These are phyloP conservation scores for Kobus ellipsiprymnus DNA, from an alignment of 2,113 vertebrate genomes.

Conservation along the genomic window DNA sequence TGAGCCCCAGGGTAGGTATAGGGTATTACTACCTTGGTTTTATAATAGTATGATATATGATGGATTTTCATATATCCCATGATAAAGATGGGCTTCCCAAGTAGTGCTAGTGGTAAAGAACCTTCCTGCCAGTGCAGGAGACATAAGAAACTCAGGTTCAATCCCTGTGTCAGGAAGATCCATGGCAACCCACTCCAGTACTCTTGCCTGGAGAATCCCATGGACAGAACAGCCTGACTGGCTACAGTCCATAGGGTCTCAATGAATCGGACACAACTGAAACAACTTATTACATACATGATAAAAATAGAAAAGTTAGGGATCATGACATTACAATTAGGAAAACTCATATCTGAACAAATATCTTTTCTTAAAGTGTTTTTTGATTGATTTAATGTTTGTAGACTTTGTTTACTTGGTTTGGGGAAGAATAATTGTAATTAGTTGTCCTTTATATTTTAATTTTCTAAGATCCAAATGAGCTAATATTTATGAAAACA, in stretches of 20 bases:
- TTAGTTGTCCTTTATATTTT: neutral
- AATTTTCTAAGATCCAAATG: neutral
- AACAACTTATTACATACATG: neutral
- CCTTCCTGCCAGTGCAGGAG: neutral
- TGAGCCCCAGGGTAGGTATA: neutral
- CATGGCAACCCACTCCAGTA: neutral
- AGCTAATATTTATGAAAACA: neutral
- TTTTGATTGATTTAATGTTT: neutral
- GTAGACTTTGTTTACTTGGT: neutral
- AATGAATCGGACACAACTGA: neutral
- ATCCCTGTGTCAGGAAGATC: neutral
- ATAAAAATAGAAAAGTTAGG: neutral
- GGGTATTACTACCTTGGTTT: neutral
- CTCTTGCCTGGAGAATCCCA: neutral
- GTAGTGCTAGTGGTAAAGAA: neutral
- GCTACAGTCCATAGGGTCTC: neutral
- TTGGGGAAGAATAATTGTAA: neutral
- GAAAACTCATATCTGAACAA: neutral
- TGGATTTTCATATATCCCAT: neutral
- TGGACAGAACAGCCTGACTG: neutral
- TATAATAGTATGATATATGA: neutral
- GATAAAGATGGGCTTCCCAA: neutral
- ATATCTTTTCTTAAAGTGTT: neutral
- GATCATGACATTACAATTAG: neutral
- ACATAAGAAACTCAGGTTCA: neutral